Conservation (phyloP, 2,113 vertebrate species). For the Arizona elegans region DNA sequence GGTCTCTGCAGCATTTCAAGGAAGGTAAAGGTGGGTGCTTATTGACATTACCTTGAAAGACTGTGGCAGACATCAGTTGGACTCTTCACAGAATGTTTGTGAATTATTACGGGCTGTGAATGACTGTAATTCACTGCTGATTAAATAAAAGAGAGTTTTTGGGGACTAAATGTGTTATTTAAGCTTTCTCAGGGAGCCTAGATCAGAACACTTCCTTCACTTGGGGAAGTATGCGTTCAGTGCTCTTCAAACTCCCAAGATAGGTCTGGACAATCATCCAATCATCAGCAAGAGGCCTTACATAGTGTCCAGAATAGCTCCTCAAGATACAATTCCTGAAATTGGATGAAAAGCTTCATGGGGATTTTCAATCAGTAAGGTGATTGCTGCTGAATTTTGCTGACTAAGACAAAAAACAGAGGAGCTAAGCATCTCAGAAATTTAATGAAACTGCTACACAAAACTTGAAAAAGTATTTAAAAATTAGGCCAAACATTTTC, state of each 20-base stretch:
- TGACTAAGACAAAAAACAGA: neutral
- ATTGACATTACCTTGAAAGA: too few relatives aligned
- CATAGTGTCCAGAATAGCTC: neutral
- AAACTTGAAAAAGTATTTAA: neutral
- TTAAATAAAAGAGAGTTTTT: too few relatives aligned
- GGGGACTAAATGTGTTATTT: too few relatives aligned
- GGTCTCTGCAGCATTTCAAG: too few relatives aligned
- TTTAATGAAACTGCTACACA: neutral
- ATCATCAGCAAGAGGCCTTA: neutral
- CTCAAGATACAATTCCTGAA: neutral
- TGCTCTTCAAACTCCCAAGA: neutral
- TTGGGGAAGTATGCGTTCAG: neutral
- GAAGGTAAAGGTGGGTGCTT: too few relatives aligned
- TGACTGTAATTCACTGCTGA: too few relatives aligned
- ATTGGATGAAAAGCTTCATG: neutral
- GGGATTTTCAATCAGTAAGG: neutral
- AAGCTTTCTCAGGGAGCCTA: too few relatives aligned
- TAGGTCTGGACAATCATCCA: neutral
- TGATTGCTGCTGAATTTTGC: neutral
- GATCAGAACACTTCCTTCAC: neutral
- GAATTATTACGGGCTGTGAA: too few relatives aligned
- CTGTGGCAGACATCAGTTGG: too few relatives aligned
- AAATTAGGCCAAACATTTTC: neutral
- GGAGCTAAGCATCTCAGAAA: neutral
- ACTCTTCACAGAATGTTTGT: too few relatives aligned